These are phyloP conservation scores for Todiramphus chloris DNA, from an alignment of 2,113 vertebrate genomes.

Conservation along the genomic window DNA sequence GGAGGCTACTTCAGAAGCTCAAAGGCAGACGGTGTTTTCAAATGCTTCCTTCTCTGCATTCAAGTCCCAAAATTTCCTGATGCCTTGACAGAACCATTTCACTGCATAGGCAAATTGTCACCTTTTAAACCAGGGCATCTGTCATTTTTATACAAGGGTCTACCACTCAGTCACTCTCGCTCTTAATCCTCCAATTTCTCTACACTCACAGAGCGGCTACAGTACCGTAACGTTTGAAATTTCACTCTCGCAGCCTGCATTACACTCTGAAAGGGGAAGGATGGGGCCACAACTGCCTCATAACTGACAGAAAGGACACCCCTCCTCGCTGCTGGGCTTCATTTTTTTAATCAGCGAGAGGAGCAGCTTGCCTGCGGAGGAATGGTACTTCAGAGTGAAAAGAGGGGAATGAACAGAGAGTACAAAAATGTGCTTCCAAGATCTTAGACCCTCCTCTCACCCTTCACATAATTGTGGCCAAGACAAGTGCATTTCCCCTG, in stretches of 20 bases:
- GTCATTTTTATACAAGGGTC: constrained; percentile 32
- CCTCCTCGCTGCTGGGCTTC: not conserved
- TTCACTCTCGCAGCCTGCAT: not conserved
- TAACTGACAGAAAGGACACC: not conserved
- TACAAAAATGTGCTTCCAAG: not conserved
- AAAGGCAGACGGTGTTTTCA: constrained; percentile 5
- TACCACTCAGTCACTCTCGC: not conserved
- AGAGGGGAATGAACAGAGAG: not conserved
- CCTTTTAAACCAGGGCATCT: constrained; percentile 71
- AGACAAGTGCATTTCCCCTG: not conserved
- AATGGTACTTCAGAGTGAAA: not conserved
- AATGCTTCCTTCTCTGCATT: constrained; percentile 42
- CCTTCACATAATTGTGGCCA: accelerated
- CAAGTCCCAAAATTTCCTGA: constrained; percentile 60
- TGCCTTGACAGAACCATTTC: constrained; percentile 63
- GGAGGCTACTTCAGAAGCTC: constrained; percentile 33
- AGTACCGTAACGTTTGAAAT: not conserved
- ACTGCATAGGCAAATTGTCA: constrained; percentile 68
- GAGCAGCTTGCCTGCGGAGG: not conserved
- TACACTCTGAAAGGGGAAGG: not conserved
- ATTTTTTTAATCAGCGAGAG: constrained; percentile 1
- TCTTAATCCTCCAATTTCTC: not conserved
- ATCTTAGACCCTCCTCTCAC: not conserved
- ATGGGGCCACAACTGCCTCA: not conserved
- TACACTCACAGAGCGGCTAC: not conserved